Percentiles rank a stretch among this genome's conserved stretches.
phyloP scores from a whole-genome alignment of 2,888 invertebrate genomes.

The Hoplodrina ambigua region DNA sequence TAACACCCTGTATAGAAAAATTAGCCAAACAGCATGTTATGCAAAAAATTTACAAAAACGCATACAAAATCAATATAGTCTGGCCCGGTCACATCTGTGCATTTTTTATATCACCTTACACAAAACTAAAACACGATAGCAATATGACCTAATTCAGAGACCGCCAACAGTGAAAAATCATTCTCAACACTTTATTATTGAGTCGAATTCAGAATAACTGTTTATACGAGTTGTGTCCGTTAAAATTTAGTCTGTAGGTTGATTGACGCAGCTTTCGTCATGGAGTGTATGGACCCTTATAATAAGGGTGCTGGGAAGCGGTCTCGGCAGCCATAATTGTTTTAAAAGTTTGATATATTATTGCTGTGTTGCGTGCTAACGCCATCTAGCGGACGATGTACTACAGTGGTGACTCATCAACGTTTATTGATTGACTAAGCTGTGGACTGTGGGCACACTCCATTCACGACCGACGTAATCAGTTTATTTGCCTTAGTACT shows the following conservation, averaged over 20 bases:
- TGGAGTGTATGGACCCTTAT: constrained; percentile 25
- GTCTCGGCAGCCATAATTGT: constrained; percentile 44
- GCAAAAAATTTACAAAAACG: constrained; percentile 4
- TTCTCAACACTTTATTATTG: constrained; percentile 3
- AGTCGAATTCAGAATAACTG: constrained; percentile 13
- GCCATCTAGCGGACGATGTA: constrained; percentile 28
- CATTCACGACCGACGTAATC: constrained; percentile 6
- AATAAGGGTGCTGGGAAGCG: constrained; percentile 47
- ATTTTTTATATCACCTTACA: constrained; percentile 47
- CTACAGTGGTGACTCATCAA: constrained; percentile 10
- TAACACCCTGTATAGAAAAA: neutral
- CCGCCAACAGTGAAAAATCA: constrained; percentile 8
- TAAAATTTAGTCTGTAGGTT: constrained; percentile 22
- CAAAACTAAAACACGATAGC: neutral
- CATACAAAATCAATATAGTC: constrained; percentile 42
- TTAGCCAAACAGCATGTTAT: neutral
- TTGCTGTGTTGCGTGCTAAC: constrained; percentile 10
- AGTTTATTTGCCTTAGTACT: constrained; percentile 17
- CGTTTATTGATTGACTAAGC: constrained; percentile 38
- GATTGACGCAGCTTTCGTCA: constrained; percentile 46
- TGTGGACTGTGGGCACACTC: constrained; percentile 1
- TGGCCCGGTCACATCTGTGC: constrained; percentile 30
- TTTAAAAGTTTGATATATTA: constrained; percentile 21
- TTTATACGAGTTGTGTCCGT: constrained; percentile 12
- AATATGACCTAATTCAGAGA: constrained; percentile 6